These are phyloP conservation scores for Erythrolamprus reginae DNA, from an alignment of 2,113 vertebrate genomes.

Conservation along the genomic window DNA sequence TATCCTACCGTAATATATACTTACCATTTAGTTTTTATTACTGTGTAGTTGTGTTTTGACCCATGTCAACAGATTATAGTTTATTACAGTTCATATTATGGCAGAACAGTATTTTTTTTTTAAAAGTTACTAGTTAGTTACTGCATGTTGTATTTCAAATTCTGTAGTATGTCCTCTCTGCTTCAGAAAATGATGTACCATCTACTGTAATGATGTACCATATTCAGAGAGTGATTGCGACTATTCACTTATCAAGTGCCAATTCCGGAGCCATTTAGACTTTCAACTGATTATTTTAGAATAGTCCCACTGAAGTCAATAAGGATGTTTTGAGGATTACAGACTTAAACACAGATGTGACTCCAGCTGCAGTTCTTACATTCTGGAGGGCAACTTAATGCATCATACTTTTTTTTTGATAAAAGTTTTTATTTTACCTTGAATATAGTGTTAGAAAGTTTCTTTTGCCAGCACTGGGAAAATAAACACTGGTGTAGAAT, in stretches of 20 bases:
- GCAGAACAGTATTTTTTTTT: neutral
- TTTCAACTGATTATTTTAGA: neutral
- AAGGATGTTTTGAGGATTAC: neutral
- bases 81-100: neutral
- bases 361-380: neutral
- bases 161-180: slow-evolving; percentile 50
- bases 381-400: neutral
- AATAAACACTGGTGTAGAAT: neutral
- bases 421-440: neutral
- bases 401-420: neutral
- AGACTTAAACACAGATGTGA: neutral
- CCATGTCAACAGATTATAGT: neutral
- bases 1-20: neutral
- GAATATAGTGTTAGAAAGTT: neutral
- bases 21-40: neutral
- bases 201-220: neutral
- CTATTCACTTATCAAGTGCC: neutral
- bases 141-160: slow-evolving; percentile 30
- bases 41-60: neutral
- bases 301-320: neutral
- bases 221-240: neutral
- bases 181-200: slow-evolving; percentile 10
- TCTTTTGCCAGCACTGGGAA: neutral
- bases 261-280: neutral
- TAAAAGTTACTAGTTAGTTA: neutral